Percentiles rank a stretch among this genome's conserved stretches.
These are phyloP conservation scores for Drosophila subobscura DNA, from an alignment of 1,140 invertebrate genomes.

Conservation along the genomic window DNA sequence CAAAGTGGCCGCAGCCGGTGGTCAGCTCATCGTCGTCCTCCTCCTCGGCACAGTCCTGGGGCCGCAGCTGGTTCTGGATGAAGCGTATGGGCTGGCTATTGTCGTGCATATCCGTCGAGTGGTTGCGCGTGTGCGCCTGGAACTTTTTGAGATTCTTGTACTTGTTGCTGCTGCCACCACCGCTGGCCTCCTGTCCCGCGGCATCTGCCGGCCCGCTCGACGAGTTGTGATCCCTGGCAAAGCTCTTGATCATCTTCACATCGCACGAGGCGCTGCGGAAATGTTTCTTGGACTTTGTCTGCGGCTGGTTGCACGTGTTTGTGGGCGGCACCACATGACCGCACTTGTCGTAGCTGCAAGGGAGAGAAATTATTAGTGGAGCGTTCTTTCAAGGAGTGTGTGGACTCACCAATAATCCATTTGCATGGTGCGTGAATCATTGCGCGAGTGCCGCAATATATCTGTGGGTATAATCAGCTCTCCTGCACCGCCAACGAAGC, in stretches of 20 bases:
- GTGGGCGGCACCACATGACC: slow-evolving; percentile 57
- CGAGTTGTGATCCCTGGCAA: slow-evolving; percentile 77
- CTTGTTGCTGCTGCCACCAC: slow-evolving; percentile 44
- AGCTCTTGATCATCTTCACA: slow-evolving; percentile 82
- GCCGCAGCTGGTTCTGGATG: slow-evolving; percentile 80
- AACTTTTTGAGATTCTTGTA: slow-evolving; percentile 79
- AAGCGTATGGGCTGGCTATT: slow-evolving; percentile 74
- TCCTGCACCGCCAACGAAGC: slow-evolving; percentile 59
- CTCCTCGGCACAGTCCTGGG: slow-evolving; percentile 68
- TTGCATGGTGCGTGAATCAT: slow-evolving; percentile 86
- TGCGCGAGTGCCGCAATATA: slow-evolving; percentile 84
- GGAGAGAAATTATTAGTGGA: background rate
- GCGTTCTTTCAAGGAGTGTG: no score
- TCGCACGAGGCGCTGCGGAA: slow-evolving; percentile 83
- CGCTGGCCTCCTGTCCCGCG: slow-evolving; percentile 39
- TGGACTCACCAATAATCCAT: slow-evolving; percentile 84
- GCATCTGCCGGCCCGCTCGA: slow-evolving; percentile 29
- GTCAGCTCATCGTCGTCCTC: slow-evolving; percentile 79
- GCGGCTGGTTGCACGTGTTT: slow-evolving; percentile 56
- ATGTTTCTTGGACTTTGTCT: slow-evolving; percentile 81
- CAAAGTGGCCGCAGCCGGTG: slow-evolving; percentile 77
- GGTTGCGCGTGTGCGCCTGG: slow-evolving; percentile 83
- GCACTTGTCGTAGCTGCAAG: slow-evolving; percentile 77
- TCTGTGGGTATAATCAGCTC: slow-evolving; percentile 84
- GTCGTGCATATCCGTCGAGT: slow-evolving; percentile 81